These are phyloP conservation scores for Mallotus villosus DNA, from an alignment of 2,797 vertebrate species.

Conservation along the genomic window DNA sequence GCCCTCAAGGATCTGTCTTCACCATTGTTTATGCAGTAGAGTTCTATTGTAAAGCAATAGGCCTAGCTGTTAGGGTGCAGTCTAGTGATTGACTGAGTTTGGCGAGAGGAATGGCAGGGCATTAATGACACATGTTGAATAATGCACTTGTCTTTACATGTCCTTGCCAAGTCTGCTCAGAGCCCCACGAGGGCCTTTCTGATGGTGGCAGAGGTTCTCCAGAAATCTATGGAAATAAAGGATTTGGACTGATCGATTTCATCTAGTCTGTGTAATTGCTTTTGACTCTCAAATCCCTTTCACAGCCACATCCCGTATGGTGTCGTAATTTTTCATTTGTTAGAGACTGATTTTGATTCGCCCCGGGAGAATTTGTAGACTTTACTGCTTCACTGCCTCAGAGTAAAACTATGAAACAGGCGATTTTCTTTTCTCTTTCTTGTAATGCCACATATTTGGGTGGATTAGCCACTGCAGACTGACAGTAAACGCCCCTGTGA, in stretches of 20 bases:
- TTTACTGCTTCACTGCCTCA: constrained; percentile 57
- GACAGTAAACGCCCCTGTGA: constrained; percentile 56
- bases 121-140: constrained; percentile 69
- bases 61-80: constrained; percentile 41
- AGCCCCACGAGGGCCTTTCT: constrained; percentile 45
- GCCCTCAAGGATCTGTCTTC: constrained; percentile 34
- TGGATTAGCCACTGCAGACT: constrained; percentile 54
- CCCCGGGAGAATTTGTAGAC: constrained; percentile 66
- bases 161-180: constrained; percentile 55
- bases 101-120: constrained; percentile 53
- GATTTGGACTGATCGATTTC: constrained; percentile 52
- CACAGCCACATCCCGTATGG: constrained; percentile 43
- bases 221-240: constrained; percentile 49
- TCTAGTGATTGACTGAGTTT: constrained; percentile 61
- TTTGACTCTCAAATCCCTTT: constrained; percentile 51
- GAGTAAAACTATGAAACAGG: constrained; percentile 43
- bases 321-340: constrained; percentile 57
- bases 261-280: constrained; percentile 47
- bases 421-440: constrained; percentile 60
- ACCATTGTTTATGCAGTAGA: constrained; percentile 30
- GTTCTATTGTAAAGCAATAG: constrained; percentile 55
- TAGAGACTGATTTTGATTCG: constrained; percentile 63
- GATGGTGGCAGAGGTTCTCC: constrained; percentile 48
- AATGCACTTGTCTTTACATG: constrained; percentile 60
- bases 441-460: constrained; percentile 60